Percentiles rank a stretch among this genome's conserved stretches.
These are phyloP conservation scores for Lamprologus callipterus DNA, from an alignment of 2,113 vertebrate genomes.

Conservation along the genomic window DNA sequence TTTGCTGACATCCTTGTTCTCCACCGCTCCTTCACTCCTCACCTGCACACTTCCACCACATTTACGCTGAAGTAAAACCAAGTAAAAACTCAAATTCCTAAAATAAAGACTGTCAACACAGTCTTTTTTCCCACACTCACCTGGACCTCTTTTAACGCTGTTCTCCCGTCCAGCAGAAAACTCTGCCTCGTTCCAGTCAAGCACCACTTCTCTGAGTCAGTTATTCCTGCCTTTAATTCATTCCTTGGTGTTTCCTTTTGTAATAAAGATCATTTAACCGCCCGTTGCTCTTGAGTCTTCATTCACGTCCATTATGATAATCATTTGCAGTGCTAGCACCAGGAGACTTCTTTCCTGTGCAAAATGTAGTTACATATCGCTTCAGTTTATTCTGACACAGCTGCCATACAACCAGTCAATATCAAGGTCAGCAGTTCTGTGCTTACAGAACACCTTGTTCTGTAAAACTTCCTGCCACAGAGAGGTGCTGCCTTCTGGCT, in stretches of 20 bases:
- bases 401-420: not conserved
- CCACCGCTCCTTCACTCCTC: not conserved
- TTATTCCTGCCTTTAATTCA: not conserved
- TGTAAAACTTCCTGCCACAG: not conserved
- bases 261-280: not conserved
- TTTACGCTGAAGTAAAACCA: not conserved
- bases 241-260: not conserved
- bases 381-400: not conserved
- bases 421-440: too few species aligned
- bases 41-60: not conserved
- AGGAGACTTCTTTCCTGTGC: not conserved
- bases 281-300: not conserved
- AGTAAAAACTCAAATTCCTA: not conserved
- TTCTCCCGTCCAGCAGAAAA: not conserved
- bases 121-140: not conserved
- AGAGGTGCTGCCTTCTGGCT: not conserved
- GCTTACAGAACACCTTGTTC: not conserved
- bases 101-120: not conserved
- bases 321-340: not conserved
- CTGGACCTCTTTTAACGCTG: not conserved
- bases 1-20: not conserved
- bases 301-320: not conserved
- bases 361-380: not conserved
- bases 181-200: not conserved
- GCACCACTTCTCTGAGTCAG: not conserved